Base-by-base conservation (phyloP, 2,113 vertebrate species). In the Cyanocitta stelleri region DNA sequence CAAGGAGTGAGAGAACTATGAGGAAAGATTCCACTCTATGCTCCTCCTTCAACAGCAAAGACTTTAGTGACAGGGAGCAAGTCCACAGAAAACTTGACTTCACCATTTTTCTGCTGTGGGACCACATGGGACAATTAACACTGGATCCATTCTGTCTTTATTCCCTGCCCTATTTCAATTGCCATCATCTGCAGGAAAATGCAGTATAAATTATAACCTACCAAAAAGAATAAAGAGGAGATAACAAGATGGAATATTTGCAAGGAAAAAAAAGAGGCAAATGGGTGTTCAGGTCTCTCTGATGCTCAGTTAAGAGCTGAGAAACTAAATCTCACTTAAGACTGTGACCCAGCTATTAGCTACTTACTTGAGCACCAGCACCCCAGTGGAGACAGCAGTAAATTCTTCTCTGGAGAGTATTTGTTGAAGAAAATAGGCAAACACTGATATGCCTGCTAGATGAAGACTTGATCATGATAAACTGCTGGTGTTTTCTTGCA, bases 331-430 rank as follows among this genome's bases (percentile, higher is more conserved):
- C 35, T 69, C 55, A 32, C 39, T 66, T 21, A 61, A 75, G 33
- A 63, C 27, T 6, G 0, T 69, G 44, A 86, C 55, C 51, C 17
- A 68, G 27, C 23, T 49, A 77, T 69, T 55, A 94, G 75, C 37
- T 35, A 73, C 49, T 1, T 35, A 73, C 49, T 1, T 1, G 7
- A 74, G 22, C 1, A 16, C 39, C 1, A 1, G 32, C 16, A 29
- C 7, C 29, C 30, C 54, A 69, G 19, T 2, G 2, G 30, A 55
- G 44, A 43, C 16, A 77, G 68, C 1, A 83, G 19, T 24, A 72
- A 84, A 92, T 26, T 63, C 23, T 67, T 43, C 49, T 49, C 48
- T 21, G 10, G 19, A 69, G 8, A 86, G 15, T 27, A 76, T 33
- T 27, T 55, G 39, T 14, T 30, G 39, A 89, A 46, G 22, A 55